These are phyloP conservation scores for Dinothrombium tinctorium DNA, from an alignment of 1,140 invertebrate species.

Conservation along the genomic window DNA sequence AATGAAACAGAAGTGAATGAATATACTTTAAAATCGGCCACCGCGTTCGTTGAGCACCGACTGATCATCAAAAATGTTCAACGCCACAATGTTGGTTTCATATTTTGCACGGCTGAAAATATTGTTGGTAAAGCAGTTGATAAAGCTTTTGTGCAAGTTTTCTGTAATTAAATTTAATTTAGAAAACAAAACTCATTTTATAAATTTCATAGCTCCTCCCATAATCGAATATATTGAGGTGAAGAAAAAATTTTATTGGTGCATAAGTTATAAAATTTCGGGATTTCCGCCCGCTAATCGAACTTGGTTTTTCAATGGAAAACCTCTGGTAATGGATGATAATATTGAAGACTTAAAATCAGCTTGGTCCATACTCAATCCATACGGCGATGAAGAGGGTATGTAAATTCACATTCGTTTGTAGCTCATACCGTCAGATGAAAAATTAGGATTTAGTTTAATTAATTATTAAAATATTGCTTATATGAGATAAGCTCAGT, in stretches of 20 bases:
- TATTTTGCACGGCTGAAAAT: neutral
- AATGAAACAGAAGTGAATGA: too few relatives aligned
- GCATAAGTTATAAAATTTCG: conserved; percentile 17
- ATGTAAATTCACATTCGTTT: too few relatives aligned
- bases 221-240: conserved; percentile 11
- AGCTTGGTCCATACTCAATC: too few relatives aligned
- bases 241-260: conserved; percentile 15
- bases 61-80: too few relatives aligned
- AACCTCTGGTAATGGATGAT: conserved; percentile 9
- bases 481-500: too few relatives aligned
- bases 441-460: too few relatives aligned
- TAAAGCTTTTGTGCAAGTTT: neutral
- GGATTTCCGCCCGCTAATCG: conserved; percentile 17
- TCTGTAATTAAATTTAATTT: neutral
- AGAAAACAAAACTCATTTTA: neutral
- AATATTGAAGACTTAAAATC: conserved; percentile 3
- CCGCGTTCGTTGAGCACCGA: too few relatives aligned
- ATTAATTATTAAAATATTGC: too few relatives aligned
- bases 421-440: too few relatives aligned
- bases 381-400: too few relatives aligned
- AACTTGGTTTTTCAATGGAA: conserved; percentile 16
- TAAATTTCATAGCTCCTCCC: too few relatives aligned
- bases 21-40: too few relatives aligned
- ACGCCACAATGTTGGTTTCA: neutral
- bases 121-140: neutral